Conservation (phyloP, 2,888 invertebrate genomes). For the Electrophaes corylata region DNA sequence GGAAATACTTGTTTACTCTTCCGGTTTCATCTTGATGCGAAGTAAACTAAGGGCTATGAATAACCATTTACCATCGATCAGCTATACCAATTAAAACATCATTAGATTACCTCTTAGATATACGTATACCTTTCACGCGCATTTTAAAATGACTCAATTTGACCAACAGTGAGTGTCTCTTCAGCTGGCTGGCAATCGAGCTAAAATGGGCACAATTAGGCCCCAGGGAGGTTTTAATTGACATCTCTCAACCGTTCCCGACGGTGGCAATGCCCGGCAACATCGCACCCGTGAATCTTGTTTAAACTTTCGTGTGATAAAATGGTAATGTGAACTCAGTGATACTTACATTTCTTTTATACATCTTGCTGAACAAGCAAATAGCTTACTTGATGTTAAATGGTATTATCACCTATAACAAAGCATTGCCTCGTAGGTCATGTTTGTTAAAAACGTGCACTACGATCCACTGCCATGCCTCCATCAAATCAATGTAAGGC, state of each 20-base stretch:
- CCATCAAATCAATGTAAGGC: no score
- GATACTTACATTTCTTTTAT: no score
- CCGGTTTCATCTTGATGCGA: no score
- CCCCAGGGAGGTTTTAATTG: conserved; percentile 70
- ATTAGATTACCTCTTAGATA: not conserved
- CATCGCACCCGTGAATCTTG: conserved; percentile 49
- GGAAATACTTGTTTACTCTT: no score
- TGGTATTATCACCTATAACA: no score
- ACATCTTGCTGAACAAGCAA: no score
- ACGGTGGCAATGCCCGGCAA: conserved; percentile 26
- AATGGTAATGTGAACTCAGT: not conserved
- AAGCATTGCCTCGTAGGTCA: no score
- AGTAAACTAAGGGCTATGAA: no score
- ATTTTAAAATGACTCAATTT: conserved; percentile 45
- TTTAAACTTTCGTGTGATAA: conserved; percentile 9
- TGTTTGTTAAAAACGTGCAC: no score
- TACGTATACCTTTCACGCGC: not conserved
- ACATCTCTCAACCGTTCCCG: conserved; percentile 55
- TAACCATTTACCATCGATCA: not conserved
- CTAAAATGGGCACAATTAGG: conserved; percentile 75
- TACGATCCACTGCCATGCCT: no score
- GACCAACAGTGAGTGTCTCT: conserved; percentile 45
- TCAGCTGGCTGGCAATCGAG: conserved; percentile 57
- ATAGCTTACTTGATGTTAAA: no score
- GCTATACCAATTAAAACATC: not conserved